Percentiles rank a stretch among this genome's conserved stretches.
Evolutionary conservation across 2,113 vertebrate species (phyloP).

Genomic region (Vulpes vulpes): DNA sequence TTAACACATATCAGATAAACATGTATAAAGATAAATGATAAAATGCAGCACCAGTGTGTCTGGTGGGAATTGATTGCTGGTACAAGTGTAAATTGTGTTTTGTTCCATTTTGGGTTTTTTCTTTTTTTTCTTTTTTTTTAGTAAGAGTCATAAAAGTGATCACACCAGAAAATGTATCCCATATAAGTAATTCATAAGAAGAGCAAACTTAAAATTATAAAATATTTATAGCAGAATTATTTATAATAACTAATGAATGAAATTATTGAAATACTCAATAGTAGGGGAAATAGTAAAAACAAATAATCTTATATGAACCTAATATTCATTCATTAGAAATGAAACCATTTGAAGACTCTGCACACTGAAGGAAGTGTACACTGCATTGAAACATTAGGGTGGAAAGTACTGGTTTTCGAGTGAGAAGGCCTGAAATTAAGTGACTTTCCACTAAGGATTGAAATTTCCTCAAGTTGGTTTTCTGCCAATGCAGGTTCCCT

Average conservation of each 20-base stretch:
- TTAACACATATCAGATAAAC: slow-evolving; percentile 76
- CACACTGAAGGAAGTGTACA: not conserved
- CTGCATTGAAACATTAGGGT: not conserved
- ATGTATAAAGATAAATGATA: slow-evolving; percentile 65
- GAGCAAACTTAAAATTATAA: slow-evolving; percentile 58
- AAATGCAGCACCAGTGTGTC: slow-evolving; percentile 61
- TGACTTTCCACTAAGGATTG: not conserved
- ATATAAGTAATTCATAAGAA: slow-evolving; percentile 50
- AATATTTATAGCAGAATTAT: slow-evolving; percentile 62
- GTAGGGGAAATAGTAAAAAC: slow-evolving; percentile 15
- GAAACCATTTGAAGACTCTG: not conserved
- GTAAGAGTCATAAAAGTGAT: slow-evolving; percentile 53
- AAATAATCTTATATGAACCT: not conserved
- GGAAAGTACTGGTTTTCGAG: not conserved
- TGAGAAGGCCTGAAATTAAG: not conserved
- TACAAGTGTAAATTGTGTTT: slow-evolving; percentile 56
- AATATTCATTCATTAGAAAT: slow-evolving; percentile 1
- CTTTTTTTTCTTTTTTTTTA: not conserved
- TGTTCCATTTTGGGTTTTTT: not conserved
- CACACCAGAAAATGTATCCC: slow-evolving; percentile 61
- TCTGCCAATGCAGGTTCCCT: not conserved
- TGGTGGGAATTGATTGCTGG: slow-evolving; percentile 32
- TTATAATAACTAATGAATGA: slow-evolving; percentile 57
- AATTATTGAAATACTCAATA: slow-evolving; percentile 28
- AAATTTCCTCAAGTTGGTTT: not conserved